These are phyloP conservation scores for Myotis lucifugus DNA, from an alignment of 2,113 vertebrate genomes.

Conservation along the genomic window DNA sequence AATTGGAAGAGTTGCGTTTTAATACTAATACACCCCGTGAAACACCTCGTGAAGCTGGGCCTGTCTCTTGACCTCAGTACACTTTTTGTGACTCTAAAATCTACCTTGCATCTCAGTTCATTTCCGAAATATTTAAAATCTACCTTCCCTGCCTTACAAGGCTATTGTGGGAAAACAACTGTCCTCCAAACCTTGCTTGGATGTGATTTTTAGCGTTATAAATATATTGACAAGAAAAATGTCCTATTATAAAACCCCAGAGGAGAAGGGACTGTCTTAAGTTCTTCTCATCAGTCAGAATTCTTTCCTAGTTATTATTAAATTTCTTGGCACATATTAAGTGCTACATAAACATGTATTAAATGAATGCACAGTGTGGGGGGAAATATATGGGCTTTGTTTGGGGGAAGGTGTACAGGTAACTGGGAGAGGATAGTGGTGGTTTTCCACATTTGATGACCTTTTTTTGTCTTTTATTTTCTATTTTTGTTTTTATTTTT, in stretches of 20 bases:
- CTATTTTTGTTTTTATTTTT: neutral
- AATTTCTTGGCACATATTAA: neutral
- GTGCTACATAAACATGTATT: neutral
- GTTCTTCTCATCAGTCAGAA: neutral
- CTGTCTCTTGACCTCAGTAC: neutral
- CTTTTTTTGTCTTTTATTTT: neutral
- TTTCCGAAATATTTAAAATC: neutral
- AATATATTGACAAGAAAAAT: neutral
- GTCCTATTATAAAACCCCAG: neutral
- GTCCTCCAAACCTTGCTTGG: neutral
- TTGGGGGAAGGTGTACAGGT: neutral
- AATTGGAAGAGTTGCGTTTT: neutral
- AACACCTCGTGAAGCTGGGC: too few species aligned
- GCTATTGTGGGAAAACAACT: neutral
- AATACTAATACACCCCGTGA: neutral
- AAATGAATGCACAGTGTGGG: neutral
- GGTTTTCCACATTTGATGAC: neutral
- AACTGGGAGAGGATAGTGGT: neutral
- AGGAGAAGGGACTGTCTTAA: neutral
- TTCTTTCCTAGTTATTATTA: constrained; percentile 11
- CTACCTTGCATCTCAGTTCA: neutral
- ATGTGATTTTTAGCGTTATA: neutral
- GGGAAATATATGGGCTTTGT: neutral
- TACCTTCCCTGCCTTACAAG: neutral
- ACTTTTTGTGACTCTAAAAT: neutral